A percentile compares a stretch with the other conserved stretches of the same genome.
These are phyloP conservation scores for Felis catus DNA, from an alignment of 2,113 vertebrate species.

Conservation along the genomic window F.catus_Fca126_mat1.0 CM031413.1:115299501-115300000, in stretches of 20 bases:
- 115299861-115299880: not conserved
- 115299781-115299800: constrained; percentile 48
- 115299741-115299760: not conserved
- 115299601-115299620: not conserved
- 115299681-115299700: constrained; percentile 35
- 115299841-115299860: not conserved
- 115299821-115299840: not conserved
- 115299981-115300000: not conserved
- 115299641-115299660: not conserved
- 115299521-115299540: not conserved
- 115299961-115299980: not conserved
- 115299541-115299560: constrained; percentile 19
- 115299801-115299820: not conserved
- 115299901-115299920: not conserved
- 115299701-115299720: constrained; percentile 41
- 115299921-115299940: not conserved
- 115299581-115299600: not conserved
- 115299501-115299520: not conserved
- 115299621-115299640: not conserved
- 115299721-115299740: constrained; percentile 4
- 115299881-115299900: not conserved
- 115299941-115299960: not conserved
- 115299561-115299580: not conserved
- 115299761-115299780: not conserved
- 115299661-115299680: not conserved